Base-by-base conservation (phyloP, 1,140 invertebrate species). In the Anthonomus grandis region DNA sequence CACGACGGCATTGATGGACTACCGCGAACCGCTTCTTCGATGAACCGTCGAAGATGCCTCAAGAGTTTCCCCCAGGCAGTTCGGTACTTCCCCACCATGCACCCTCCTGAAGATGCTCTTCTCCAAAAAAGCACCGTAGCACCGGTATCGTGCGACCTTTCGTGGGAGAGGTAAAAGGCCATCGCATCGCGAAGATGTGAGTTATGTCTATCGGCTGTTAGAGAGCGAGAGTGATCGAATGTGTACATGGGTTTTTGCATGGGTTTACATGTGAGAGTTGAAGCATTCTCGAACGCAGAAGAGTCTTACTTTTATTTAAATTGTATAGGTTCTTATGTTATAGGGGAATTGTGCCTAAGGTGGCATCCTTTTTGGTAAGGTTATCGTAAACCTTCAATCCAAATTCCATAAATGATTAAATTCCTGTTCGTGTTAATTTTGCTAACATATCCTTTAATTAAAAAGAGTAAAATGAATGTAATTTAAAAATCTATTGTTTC, bases 81-180 rank as follows among this genome's bases (percentile, higher is more conserved):
- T n/a, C n/a, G n/a, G n/a, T 23, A 41, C 8, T 45, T 17, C 44
- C 44, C 52, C 52, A 18, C 39, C 17, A 17, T 47, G 19, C 17
- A 23, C 18, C 37, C 12, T n/a, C 17, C 34, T 15, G 39, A 46
- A 47, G 44, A 55, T 55, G 52, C 9, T 55, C 52, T 31, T 53
- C 41, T 27, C n/a, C n/a, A n/a, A n/a, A n/a, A n/a, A n/a, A n/a
- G n/a, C n/a, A 12, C 45, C 22, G 22, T 25, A 21, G 19, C 10
- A 41, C 25, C 42, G 23, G n/a, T 21, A 45, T 24, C 9, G n/a
- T 25, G 31, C 52, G 52, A 55, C 52, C 52, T 55, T 55, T 55
- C 52, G 19, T 42, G 44, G 44, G 21, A 55, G 31, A 55, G 44
- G 52, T 46, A 47, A 55, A 55, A 55, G 44, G 52, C 42, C 52